Base-by-base conservation (phyloP, 2,113 vertebrate genomes). In the Varanus komodoensis region DNA sequence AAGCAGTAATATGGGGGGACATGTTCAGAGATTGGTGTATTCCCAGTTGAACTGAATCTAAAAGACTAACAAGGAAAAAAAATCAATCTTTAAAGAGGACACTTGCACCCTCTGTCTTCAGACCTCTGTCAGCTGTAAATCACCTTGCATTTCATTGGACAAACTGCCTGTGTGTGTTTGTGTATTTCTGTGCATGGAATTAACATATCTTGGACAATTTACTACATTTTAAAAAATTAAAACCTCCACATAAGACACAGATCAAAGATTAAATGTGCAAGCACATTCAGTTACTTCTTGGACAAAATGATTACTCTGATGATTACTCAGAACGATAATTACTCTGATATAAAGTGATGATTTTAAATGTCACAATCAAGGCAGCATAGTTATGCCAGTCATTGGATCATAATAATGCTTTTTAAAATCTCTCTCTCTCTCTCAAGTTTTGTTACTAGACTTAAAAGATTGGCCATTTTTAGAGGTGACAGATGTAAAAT, bases 21-120 rank as follows among this genome's bases (percentile, higher is more conserved):
- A 1, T 82, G 61, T 32, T 91, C 85, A 85, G 94, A 95, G 93
- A 96, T 89, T 81, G 93, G 89, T 92, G 90, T 91, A 87, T 95
- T 96, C 94, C 92, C 94, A 89, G 89, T 93, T 90, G 91, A 71
- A 90, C 84, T 44, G n/a, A 93, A 94, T 92, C 92, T 92, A 89
- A 94, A 94, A 93, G 92, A 88, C 91, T 95, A 95, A 96, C 93
- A 93, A 95, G 92, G 90, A 32, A 38, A 82, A 90, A 92, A 29
- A 94, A 96, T 93, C 93, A 89, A 93, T 95, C 82, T 87, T 71
- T 52, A 94, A 94, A 17, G 91, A 94, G 54, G 82, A 83, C 0
- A 9, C 64, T n/a, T 80, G 84, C 64, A 88, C 48, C 74, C 52
- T 95, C 61, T 85, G 5, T 88, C 92, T 95, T 81, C 93, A 57